Base-by-base conservation (phyloP, 2,888 invertebrate species). In the Leucania comma region DNA sequence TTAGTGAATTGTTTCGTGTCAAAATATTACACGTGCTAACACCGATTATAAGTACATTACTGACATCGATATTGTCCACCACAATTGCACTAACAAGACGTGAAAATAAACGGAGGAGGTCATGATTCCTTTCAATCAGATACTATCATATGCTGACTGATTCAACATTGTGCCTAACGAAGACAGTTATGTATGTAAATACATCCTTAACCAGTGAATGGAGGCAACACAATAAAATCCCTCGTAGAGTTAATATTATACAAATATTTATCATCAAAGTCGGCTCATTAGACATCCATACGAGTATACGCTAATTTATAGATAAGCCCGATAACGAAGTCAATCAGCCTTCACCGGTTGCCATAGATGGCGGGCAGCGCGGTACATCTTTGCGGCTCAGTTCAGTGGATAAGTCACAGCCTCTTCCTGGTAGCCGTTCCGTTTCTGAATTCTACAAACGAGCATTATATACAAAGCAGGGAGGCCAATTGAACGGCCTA, bases 391-490 rank as follows among this genome's bases (percentile, higher is more conserved):
- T 90, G 90, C 88, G 81, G 89, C 87, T 88, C 86, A 88, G 87
- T 87, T 88, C 89, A 87, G 88, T 90, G 90, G 91, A 92, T 93
- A 94, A 93, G 92, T 93, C 93, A 93, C 92, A 88, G 90, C 79
- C 84, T 87, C 90, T 94, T 93, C 93, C 92, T 91, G 92, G 93
- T 93, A 92, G 89, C 90, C 89, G 89, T 90, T 93, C 91, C 88
- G 90, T 92, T 92, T 93, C 92, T 92, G 88, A 93, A 92, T 93
- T 90, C 93, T 93, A 92, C 92, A 93, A 94, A 94, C 93, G 92
- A 93, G 93, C 92, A 93, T 94, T 95, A 94, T 94, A 93, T 93
- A 94, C 94, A 94, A 94, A 94, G 91, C 91, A 93, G 93, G 91
- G 91, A 91, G 90, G 90, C 91, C 94, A 94, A 94, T 93, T 93